Evolutionary conservation across 2,113 vertebrate genomes (phyloP).

Genomic region (Lethenteron reissneri): DNA sequence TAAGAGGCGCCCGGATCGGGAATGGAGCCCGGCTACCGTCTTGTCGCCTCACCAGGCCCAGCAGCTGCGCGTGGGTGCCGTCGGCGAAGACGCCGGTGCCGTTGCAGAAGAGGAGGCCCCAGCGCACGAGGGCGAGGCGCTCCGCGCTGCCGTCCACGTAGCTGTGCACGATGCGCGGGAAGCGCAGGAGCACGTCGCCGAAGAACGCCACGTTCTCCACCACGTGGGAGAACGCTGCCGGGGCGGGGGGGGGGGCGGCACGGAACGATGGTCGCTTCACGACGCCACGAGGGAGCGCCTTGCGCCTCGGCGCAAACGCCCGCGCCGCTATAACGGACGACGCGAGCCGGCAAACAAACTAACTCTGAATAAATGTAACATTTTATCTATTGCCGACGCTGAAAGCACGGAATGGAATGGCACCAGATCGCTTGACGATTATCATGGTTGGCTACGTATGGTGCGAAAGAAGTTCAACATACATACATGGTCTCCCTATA

Average conservation of each 20-base stretch:
- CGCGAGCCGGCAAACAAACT: no score
- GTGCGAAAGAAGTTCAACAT: no score
- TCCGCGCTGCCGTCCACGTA: slow-evolving; percentile 78
- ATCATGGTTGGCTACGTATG: no score
- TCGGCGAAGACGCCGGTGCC: slow-evolving; percentile 68
- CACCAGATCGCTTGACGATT: no score
- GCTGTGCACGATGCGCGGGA: slow-evolving; percentile 82
- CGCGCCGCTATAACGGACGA: no score
- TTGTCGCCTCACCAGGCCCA: slow-evolving; percentile 27
- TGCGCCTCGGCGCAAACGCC: no score
- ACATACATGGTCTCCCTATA: no score
- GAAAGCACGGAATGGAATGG: no score
- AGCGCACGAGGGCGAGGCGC: slow-evolving; percentile 73
- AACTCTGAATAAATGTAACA: no score
- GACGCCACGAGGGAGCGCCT: no score
- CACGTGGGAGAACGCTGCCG: slow-evolving; percentile 67
- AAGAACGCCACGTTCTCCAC: slow-evolving; percentile 95
- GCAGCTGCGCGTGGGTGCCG: slow-evolving; percentile 57
- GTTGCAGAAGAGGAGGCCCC: slow-evolving; percentile 89
- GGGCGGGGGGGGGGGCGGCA: slow-evolving; percentile 5
- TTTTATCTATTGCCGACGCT: no score
- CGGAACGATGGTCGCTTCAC: no score
- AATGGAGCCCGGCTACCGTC: background rate
- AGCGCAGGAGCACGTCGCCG: slow-evolving; percentile 65
- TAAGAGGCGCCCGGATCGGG: background rate